Base-by-base conservation (phyloP, 2,797 vertebrate genomes). In the Melanotaenia pygmaea region DNA sequence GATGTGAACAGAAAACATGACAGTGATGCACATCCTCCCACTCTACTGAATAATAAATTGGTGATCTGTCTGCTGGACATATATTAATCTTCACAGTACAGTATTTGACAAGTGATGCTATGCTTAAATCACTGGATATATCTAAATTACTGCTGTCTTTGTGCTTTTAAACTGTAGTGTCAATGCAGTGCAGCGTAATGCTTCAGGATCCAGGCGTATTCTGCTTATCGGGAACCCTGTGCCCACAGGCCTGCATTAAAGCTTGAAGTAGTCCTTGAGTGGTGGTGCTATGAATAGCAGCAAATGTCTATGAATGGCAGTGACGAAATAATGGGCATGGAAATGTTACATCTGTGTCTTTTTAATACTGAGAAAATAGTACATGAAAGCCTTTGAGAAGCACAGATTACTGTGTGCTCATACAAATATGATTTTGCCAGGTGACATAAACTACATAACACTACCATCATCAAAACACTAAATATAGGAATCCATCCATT, bases 221-320 rank as follows among this genome's bases (percentile, higher is more conserved):
- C 60, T 65, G 38, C 82, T 83, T 43, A 74, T 34, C 80, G 64
- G 40, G 85, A 76, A 26, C 70, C 72, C 47, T 43, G 20, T 57
- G 61, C 79, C 66, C 69, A 65, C 50, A 54, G 74, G 65, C 66
- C 32, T 73, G 64, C 71, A 37, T 85, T 72, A 76, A 74, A 64
- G 65, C 69, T 81, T 70, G 11, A 69, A 79, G 70, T 65, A 76
- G 58, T n/a, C 38, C 69, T 60, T 80, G 75, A 87, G 73, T 81
- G 64, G 64, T 69, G 11, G 67, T 54, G 78, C 86, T 84, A 57
- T 85, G 77, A 90, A 89, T 86, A 88, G 80, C 64, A 79, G 28
- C 35, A 60, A 53, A 47, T 56, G 61, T 77, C 20, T 74, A 50
- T 57, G 24, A 26, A 78, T 28, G 45, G 70, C 65, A 85, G 4